Base-by-base conservation (phyloP, 2,888 invertebrate genomes). In the Neocrepidodera transversa region DNA sequence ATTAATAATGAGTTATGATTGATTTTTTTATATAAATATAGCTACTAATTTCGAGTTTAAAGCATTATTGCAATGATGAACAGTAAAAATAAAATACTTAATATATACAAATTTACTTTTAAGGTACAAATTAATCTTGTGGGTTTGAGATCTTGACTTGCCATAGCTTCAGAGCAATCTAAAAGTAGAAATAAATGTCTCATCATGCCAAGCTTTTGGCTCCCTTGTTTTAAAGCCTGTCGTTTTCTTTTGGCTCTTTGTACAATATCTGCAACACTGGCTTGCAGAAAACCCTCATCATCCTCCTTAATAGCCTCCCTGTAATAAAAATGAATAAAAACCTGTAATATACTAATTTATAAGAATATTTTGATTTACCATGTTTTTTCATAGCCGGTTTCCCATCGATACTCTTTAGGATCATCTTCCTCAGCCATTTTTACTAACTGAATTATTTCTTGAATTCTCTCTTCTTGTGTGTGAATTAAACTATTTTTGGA, bases 251-350 rank as follows among this genome's bases (percentile, higher is more conserved):
- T 93, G 0, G 95, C 94, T 75, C 91, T 90, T 75, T 93, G 92
- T 52, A 97, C 91, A 67, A 95, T 91, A 72, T 96, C 95, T 0
- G 93, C 91, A 51, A 98, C 91, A 14, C 94, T 89, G 13, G 92
- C 87, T 77, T 96, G 95, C 71, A 98, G 83, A 68, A 95, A 85
- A 0, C 97, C 98, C 79, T 92, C 91, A 69, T 95, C 93, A 82
- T 97, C 97, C 83, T 98, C 98, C 79, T 93, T 91, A 59, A 99
- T 91, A 13, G 93, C 95, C 80, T 98, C 97, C 94, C 93, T 91
- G 26, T 45, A 26, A 26, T 30, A 30, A 30, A 30, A 7, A 30
- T n/a, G 16, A n/a, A 11, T 36, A 11, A 11, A 11, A 36, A 16
- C 4, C 13, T 11, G 7, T 36, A 11, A 35, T 36, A 11, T 10